phyloP scores from a whole-genome alignment of 2,113 vertebrate genomes.

The Crotalus viridis region DNA sequence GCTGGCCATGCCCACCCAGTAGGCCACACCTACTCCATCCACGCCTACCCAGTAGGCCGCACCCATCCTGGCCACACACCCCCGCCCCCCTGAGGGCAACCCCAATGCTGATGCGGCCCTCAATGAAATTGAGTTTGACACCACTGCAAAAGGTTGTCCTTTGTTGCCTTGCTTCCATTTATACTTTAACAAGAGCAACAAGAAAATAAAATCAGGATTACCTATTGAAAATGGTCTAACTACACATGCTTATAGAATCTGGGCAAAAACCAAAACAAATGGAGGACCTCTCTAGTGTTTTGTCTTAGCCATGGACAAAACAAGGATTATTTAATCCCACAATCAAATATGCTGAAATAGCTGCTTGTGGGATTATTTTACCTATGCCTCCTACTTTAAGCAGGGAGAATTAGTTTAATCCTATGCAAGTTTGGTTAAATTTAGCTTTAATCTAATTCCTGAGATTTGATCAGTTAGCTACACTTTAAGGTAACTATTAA shows the following conservation, averaged over 20 bases:
- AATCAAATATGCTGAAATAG: background rate
- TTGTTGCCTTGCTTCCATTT: background rate
- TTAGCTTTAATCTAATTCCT: background rate
- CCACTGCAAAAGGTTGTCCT: background rate
- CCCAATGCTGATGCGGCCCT: too few relatives aligned
- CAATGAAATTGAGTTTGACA: too few relatives aligned
- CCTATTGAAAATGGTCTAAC: background rate
- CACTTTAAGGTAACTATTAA: background rate
- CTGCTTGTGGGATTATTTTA: background rate
- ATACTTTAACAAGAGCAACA: background rate
- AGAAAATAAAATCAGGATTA: background rate
- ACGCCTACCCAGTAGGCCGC: too few relatives aligned
- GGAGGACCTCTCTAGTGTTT: background rate
- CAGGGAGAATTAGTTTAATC: background rate
- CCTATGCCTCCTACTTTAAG: background rate
- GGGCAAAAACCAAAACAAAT: background rate
- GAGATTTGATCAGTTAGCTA: background rate
- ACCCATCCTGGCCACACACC: too few relatives aligned
- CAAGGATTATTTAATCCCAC: background rate
- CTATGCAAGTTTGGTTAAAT: background rate
- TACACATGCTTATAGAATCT: background rate
- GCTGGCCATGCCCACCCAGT: too few relatives aligned
- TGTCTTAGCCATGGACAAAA: background rate
- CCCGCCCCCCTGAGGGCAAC: too few relatives aligned
- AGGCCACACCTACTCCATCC: too few relatives aligned